Evolutionary conservation across 2,888 invertebrate genomes (phyloP), one percentile per base, ranked within the genome.

Genomic region (Charanyca ferruginea): DNA sequence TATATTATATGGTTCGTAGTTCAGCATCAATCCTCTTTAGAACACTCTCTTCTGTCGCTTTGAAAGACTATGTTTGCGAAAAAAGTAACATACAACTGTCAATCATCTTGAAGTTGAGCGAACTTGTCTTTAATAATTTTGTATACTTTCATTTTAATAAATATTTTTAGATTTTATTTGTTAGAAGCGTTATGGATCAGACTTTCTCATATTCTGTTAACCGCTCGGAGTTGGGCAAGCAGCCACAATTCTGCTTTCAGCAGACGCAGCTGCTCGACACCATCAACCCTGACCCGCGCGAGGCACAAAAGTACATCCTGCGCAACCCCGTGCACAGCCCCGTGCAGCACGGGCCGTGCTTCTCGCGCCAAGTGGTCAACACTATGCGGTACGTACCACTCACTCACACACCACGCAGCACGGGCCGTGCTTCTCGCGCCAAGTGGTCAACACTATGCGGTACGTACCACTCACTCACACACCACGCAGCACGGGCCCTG

Each of bases 391-490:
- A 62, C 66, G 71, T 42, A n/a, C n/a, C n/a, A n/a, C n/a, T n/a
- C n/a, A n/a, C n/a, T n/a, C n/a, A n/a, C n/a, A n/a, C n/a, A n/a
- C 84, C 58, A 93, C 92, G 18, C 96, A 96, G 85, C 89, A 94
- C 79, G 85, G 91, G 60, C 94, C 94, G 35, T 65, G 67, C 72
- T 92, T 85, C 81, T 91, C 94, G 11, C 82, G 88, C 63, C 89
- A 93, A 61, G 77, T 90, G 78, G 91, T 96, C 73, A 97, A 97
- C 87, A 97, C 97, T 41, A 80, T 87, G 32, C 85, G 93, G 93
- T 93, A 62, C 66, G 71, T 42, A n/a, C n/a, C n/a, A n/a, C n/a
- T n/a, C n/a, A n/a, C n/a, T n/a, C n/a, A n/a, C n/a, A n/a, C n/a
- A n/a, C 84, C 58, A 93, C 92, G 18, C 96, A 96, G 85, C 89